Base-by-base conservation (phyloP, 2,888 invertebrate genomes). In the Deilephila elpenor region DNA sequence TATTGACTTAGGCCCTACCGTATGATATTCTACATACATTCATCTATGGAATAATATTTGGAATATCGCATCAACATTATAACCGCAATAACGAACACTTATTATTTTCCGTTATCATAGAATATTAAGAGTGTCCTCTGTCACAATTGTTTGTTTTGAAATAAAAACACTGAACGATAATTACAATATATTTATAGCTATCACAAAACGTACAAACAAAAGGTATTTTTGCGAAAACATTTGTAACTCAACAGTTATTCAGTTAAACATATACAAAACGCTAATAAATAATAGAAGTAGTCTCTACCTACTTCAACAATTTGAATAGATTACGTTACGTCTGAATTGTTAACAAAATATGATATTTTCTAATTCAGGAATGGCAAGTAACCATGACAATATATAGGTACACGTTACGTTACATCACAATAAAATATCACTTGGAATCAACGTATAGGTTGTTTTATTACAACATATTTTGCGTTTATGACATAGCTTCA, bases 351-450 rank as follows among this genome's bases (percentile, higher is more conserved):
- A 67, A 64, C n/a, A 64, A 62, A 29, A 44, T 5, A 44, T 25
- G 25, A 4, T 5, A 44, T 20, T 51, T 51, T 44, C 20, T 67
- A 44, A 25, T 17, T 44, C 19, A 17, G 5, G 5, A 44, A 67
- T 25, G 14, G 44, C 67, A 67, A 11, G 44, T 67, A 44, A 67
- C n/a, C 25, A 67, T 67, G 44, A 67, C 67, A 51, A 25, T 60
- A 25, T 11, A 6, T 44, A 44, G 20, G 64, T 20, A 11, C 20
- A 51, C 25, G 17, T 51, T 44, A 44, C n/a, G 44, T 67, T 67
- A 51, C 51, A 67, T 67, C 67, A 67, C 67, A 67, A 67, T 25
- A 51, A 67, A 51, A 51, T 67, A 67, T 67, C 19, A 67, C 67
- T 25, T 64, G 44, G 20, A 64, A 64, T 25, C 25, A 51, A 14